Percentiles rank a stretch among this genome's conserved stretches.
phyloP scores from a whole-genome alignment of 2,113 vertebrate genomes.

The Lathamus discolor region DNA sequence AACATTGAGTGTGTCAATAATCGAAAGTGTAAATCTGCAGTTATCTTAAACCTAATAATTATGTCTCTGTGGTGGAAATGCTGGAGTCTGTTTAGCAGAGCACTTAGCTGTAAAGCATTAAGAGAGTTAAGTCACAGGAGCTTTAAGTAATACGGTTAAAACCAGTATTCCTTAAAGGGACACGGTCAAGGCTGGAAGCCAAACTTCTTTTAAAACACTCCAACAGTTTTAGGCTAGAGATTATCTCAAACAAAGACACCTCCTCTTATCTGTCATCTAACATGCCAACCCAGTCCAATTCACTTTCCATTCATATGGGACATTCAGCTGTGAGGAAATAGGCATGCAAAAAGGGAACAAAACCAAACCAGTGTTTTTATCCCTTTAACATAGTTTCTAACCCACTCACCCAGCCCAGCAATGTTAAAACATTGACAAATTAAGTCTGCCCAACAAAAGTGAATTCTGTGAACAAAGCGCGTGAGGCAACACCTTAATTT shows the following conservation, averaged over 20 bases:
- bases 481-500: background rate
- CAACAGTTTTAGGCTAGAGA: background rate
- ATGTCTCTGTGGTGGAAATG: background rate
- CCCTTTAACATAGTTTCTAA: background rate
- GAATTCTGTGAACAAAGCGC: background rate
- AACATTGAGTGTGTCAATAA: background rate
- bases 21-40: background rate
- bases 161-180: conserved; percentile 55
- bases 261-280: background rate
- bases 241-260: background rate
- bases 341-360: background rate
- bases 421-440: background rate
- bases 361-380: background rate
- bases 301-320: background rate
- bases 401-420: background rate
- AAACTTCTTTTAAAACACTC: background rate
- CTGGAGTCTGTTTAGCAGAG: background rate
- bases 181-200: background rate
- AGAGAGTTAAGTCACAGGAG: conserved; percentile 37
- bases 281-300: background rate
- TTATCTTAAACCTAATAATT: background rate
- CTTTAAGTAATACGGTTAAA: conserved; percentile 60
- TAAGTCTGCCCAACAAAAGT: background rate
- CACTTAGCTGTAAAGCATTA: conserved; percentile 39
- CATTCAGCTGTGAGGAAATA: background rate